Evolutionary conservation across 2,888 invertebrate species (phyloP), one percentile per base, ranked within the genome.

Genomic region (Tenthredo mesomela): DNA sequence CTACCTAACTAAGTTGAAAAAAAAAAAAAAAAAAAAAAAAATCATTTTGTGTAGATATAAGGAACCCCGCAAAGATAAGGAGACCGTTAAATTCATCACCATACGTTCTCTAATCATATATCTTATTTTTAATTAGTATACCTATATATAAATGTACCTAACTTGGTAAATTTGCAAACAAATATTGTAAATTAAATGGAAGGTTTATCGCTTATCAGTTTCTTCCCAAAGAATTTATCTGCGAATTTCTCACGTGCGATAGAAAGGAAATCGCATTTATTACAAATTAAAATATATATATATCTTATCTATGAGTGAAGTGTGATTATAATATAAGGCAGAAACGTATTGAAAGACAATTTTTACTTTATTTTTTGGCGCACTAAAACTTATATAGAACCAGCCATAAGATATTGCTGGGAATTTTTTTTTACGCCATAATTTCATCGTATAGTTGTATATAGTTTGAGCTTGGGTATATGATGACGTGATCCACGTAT

Each of bases 401-500:
- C 18, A 7, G n/a, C n/a, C 21, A 61, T 25, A 61, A 25, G 25
- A 61, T 25, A 25, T 61, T 12, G 61, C 9, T 61, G 61, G 61
- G 25, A 61, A 61, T 61, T 61, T 25, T 25, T 25, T n/a, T n/a
- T 0, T 25, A 12, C 61, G 12, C 25, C 61, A 61, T 61, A 61
- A 61, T 61, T 61, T 61, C 21, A 10, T 61, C 61, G n/a, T n/a
- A 10, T 61, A 10, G 61, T 61, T 25, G 25, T 61, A 61, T 61
- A 61, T 61, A 25, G 25, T 61, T 61, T 61, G n/a, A n/a, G 1
- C 7, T 12, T 9, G 71, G 37, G n/a, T n/a, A n/a, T 33, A 21
- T 10, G 73, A 73, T 73, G 73, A 73, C 73, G 73, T 73, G 43
- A 73, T 73, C 10, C 21, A n/a, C n/a, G 10, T 12, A 29, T 40